Conservation (phyloP, 1,140 invertebrate species). For the Nephila pilipes region DNA sequence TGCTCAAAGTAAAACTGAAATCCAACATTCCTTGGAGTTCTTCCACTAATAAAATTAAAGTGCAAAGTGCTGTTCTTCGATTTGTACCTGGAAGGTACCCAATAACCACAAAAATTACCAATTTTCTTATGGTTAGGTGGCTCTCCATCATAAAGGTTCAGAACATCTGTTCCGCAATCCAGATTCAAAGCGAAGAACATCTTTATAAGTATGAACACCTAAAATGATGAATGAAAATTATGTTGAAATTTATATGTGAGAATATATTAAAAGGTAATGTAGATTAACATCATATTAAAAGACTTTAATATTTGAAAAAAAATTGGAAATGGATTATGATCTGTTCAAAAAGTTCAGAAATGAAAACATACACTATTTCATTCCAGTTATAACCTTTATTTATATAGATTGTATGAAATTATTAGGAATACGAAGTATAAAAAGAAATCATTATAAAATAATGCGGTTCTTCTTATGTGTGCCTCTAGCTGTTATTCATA, state of each 20-base stretch:
- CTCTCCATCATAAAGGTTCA: constrained; percentile 63
- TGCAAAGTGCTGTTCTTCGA: constrained; percentile 59
- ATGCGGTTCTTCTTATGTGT: no score
- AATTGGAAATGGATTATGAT: no score
- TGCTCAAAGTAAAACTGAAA: constrained; percentile 72
- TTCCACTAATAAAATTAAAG: constrained; percentile 66
- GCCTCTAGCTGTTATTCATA: no score
- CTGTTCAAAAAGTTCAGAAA: no score
- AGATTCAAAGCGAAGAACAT: constrained; percentile 63
- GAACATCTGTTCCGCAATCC: constrained; percentile 8
- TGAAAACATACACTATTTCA: no score
- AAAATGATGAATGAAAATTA: background rate
- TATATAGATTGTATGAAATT: no score
- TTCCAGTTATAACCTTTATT: no score
- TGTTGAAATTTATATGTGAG: background rate
- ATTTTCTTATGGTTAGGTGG: constrained; percentile 46
- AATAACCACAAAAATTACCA: constrained; percentile 64
- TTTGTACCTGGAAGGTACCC: constrained; percentile 25
- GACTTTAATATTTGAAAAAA: no score
- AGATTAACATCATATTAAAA: no score
- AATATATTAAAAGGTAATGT: no score
- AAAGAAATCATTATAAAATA: no score
- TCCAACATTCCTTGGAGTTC: constrained; percentile 51
- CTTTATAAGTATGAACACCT: constrained; percentile 54
- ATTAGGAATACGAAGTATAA: no score